phyloP scores from a whole-genome alignment of 2,113 vertebrate genomes.

The Percina caprodes region DNA sequence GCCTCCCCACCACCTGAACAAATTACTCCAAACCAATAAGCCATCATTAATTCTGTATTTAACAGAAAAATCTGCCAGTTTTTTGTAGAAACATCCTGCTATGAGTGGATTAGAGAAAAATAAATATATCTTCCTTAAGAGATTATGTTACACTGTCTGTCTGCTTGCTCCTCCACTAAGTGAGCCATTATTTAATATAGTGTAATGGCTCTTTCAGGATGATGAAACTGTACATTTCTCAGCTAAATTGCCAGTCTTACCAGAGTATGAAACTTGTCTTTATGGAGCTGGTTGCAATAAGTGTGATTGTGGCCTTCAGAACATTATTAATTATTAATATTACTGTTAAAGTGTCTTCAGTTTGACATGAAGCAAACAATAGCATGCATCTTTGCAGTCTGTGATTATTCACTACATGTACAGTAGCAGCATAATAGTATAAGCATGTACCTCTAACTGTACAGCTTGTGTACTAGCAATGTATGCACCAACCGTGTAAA shows the following conservation, averaged over 20 bases:
- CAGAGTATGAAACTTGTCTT: slow-evolving; percentile 10
- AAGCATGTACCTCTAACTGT: background rate
- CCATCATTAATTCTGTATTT: slow-evolving; percentile 47
- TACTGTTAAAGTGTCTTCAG: background rate
- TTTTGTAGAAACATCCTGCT: background rate
- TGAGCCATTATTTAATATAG: slow-evolving; percentile 58
- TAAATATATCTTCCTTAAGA: slow-evolving; percentile 1
- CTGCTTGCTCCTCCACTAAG: slow-evolving; percentile 15
- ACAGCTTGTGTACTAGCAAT: background rate
- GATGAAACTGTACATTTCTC: slow-evolving; percentile 38
- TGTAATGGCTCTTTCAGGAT: slow-evolving; percentile 29
- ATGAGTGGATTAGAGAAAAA: slow-evolving; percentile 37
- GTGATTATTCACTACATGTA: background rate
- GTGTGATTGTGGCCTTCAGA: background rate
- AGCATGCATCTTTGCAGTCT: background rate
- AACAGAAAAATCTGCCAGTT: slow-evolving; percentile 28
- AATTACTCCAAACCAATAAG: slow-evolving; percentile 35
- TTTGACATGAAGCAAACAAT: background rate
- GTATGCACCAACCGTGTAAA: background rate
- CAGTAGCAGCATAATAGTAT: too few species aligned
- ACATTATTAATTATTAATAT: background rate
- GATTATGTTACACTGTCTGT: slow-evolving; percentile 15
- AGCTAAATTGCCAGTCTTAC: slow-evolving; percentile 10
- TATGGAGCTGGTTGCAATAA: background rate
- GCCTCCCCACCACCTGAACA: slow-evolving; percentile 31